Evolutionary conservation across 92 coral and sea anemone species (phyloP).

Genomic region (Epizoanthus stellaris): DNA sequence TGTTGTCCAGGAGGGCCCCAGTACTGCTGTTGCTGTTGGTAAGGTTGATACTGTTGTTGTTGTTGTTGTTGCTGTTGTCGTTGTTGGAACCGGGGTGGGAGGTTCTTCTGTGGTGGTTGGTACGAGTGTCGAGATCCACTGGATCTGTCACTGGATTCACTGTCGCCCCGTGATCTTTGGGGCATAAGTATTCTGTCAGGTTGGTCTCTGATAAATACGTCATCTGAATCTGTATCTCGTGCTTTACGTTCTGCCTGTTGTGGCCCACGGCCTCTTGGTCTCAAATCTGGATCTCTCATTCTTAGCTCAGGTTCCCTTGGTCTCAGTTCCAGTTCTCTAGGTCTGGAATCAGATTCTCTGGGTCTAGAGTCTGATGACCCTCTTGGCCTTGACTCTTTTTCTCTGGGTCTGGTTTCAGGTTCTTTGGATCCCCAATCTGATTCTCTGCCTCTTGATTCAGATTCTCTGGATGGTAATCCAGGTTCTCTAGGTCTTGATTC

Average conservation of each 20-base stretch:
- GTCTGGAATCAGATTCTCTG: conserved; percentile 7
- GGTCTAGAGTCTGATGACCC: conserved; percentile 1
- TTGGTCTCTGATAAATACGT: conserved; percentile 36
- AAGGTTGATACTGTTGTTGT: conserved; percentile 65
- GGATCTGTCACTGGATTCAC: conserved; percentile 85
- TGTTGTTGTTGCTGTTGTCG: conserved; percentile 73
- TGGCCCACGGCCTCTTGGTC: conserved; percentile 34
- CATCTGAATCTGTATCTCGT: conserved; percentile 44
- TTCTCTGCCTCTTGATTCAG: conserved; percentile 21
- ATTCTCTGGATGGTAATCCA: conserved; percentile 20
- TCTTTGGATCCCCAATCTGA: conserved; percentile 23
- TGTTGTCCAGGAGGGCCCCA: conserved; percentile 58
- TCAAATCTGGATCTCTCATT: conserved; percentile 14
- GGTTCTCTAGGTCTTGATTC: background rate
- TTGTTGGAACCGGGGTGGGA: conserved; percentile 89
- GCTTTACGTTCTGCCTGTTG: conserved; percentile 19
- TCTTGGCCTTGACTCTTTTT: background rate
- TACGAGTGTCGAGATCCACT: conserved; percentile 67
- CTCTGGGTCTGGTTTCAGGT: conserved; percentile 22
- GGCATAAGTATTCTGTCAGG: conserved; percentile 1
- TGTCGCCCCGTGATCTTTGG: conserved; percentile 73
- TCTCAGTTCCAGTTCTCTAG: conserved; percentile 31
- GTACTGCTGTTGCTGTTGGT: conserved; percentile 41
- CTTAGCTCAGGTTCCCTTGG: background rate
- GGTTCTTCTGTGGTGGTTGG: conserved; percentile 72